Base-by-base conservation (phyloP, 2,888 invertebrate species). In the Tetropium fuscum region DNA sequence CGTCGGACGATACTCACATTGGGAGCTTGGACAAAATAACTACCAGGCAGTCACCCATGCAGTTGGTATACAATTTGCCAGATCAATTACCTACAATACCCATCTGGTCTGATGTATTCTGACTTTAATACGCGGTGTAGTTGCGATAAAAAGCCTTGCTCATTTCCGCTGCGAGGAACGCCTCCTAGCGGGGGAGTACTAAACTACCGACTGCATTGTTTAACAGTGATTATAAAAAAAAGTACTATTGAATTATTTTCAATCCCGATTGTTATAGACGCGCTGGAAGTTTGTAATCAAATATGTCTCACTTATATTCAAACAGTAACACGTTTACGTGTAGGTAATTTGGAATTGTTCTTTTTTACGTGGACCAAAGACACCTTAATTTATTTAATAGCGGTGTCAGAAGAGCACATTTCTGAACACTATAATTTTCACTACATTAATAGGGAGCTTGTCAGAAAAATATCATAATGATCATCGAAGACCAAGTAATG, bases 111-210 rank as follows among this genome's bases (percentile, higher is more conserved):
- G 41, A 57, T 64, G 66, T 63, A 63, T 63, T 72, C 65, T 61
- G 70, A 69, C 71, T 75, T 74, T 73, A 75, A 73, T 73, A 73
- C 73, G 70, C 68, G 70, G 69, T 69, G 73, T 74, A 70, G 73
- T 72, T 73, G 74, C 72, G 75, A 75, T 75, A 78, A 78, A 78
- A 78, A 78, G 70, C 77, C 78, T 77, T 78, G 78, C 70, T 72
- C 72, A 75, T 76, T 76, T 78, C 78, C 77, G 77, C 69, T 27
- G 57, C 58, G 44, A 57, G 60, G 58, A 70, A 60, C 71, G 70
- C 71, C 74, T 64, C 68, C 64, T 69, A 53, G 70, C 71, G 75
- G 71, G 74, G 74, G 74, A 74, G 74, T 70, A 60, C 63, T 56
- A 61, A 62, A 65, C 65, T 68, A 68, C 64, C 64, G 62, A 51